Percentiles rank a stretch among this genome's conserved stretches.
Conservation (phyloP, 2,888 invertebrate species). For the Nomada fabriciana region DNA sequence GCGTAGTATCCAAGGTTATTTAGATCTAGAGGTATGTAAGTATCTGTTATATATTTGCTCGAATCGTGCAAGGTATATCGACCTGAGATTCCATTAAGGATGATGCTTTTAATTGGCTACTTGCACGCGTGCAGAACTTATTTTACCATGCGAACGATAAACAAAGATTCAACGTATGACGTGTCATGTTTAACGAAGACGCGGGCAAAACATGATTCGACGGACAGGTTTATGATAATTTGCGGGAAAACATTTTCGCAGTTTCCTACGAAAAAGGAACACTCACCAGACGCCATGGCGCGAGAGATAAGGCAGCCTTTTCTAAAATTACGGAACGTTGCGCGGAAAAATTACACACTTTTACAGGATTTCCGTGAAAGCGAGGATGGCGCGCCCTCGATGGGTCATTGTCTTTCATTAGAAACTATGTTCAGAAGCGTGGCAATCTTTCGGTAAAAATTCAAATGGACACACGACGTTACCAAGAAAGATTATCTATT, state of each 20-base stretch:
- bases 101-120: constrained; percentile 21
- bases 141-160: not conserved
- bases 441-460: no score
- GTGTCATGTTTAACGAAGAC: not conserved
- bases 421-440: constrained; percentile 31
- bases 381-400: constrained; percentile 21
- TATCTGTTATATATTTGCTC: not conserved
- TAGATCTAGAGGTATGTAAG: not conserved
- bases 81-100: constrained; percentile 23
- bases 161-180: not conserved
- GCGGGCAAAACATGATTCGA: not conserved
- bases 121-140: not conserved
- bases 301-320: constrained; percentile 35
- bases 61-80: not conserved
- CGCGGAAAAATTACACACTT: constrained; percentile 3
- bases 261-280: not conserved
- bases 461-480: not conserved
- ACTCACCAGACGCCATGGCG: constrained; percentile 60
- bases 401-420: constrained; percentile 37
- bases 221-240: constrained; percentile 21
- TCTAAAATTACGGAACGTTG: constrained; percentile 45
- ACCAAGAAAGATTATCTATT: not conserved
- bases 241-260: constrained; percentile 1
- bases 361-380: constrained; percentile 25
- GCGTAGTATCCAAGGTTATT: constrained; percentile 33